Percentiles rank a stretch among this genome's conserved stretches.
phyloP scores from a whole-genome alignment of 1,140 invertebrate genomes.

The Drosophila tsacasi region DNA sequence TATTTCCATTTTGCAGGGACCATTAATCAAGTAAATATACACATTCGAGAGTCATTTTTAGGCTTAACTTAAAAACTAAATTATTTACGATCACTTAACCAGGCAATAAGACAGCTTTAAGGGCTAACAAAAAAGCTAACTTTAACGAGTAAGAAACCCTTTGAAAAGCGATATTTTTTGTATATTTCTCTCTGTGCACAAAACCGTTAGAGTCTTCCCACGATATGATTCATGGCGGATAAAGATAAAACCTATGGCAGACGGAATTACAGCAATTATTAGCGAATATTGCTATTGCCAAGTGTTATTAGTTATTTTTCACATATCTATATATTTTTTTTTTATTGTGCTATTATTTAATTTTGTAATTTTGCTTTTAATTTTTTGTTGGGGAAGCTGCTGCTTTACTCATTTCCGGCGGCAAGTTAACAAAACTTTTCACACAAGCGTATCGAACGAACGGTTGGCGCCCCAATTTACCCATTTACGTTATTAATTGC shows the following conservation, averaged over 20 bases:
- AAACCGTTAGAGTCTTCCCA: conserved; percentile 5
- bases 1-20: not conserved
- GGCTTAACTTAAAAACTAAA: not conserved
- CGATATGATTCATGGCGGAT: not conserved
- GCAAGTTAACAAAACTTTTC: conserved; percentile 66
- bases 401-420: conserved; percentile 53
- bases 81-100: not conserved
- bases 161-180: not conserved
- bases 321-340: not conserved
- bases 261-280: conserved; percentile 34
- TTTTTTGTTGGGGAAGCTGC: not conserved
- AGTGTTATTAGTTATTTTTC: conserved; percentile 3
- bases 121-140: no score
- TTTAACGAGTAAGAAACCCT: no score
- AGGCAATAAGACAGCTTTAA: not conserved
- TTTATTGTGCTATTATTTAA: conserved; percentile 35
- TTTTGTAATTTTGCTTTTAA: conserved; percentile 23
- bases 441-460: conserved; percentile 54
- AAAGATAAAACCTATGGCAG: not conserved
- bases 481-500: conserved; percentile 72
- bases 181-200: not conserved
- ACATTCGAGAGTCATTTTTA: not conserved
- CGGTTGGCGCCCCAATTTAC: conserved; percentile 43
- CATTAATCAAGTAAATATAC: not conserved
- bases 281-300: conserved; percentile 27